These are phyloP conservation scores for Porites rus DNA, from an alignment of 92 coral and sea anemone genomes.

Conservation along the genomic window DNA sequence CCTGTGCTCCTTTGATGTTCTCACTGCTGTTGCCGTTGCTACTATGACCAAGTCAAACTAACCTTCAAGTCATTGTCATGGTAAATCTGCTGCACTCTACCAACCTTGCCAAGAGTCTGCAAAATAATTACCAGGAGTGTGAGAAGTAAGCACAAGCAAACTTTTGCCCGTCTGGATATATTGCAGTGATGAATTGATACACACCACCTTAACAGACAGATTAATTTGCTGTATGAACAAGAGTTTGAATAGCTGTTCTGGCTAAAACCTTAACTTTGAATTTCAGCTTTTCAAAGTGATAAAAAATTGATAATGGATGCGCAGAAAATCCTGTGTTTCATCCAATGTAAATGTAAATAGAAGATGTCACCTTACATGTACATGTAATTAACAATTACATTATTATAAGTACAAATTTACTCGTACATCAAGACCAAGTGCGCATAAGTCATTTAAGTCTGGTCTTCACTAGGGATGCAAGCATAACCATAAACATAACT, in stretches of 20 bases:
- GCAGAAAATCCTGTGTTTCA: background rate
- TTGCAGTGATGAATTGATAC: too few relatives aligned
- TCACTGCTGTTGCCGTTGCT: too few relatives aligned
- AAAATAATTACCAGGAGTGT: background rate
- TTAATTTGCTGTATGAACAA: too few relatives aligned
- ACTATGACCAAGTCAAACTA: background rate
- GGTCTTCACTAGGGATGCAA: too few relatives aligned
- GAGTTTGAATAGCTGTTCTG: background rate
- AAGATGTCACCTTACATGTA: background rate
- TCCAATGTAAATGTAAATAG: background rate
- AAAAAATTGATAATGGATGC: background rate
- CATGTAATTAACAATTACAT: background rate
- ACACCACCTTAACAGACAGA: background rate
- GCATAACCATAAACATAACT: too few relatives aligned
- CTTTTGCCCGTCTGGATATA: background rate
- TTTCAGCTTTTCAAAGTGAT: background rate
- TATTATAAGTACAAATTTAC: too few relatives aligned
- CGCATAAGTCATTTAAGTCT: too few relatives aligned
- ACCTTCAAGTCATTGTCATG: conserved; percentile 98
- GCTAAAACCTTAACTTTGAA: background rate
- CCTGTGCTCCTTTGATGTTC: too few relatives aligned
- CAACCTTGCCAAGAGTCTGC: conserved; percentile 98
- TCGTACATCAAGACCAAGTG: too few relatives aligned
- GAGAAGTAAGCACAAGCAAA: background rate
- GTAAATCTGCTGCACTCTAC: conserved; percentile 97